These are phyloP conservation scores for Engystomops pustulosus DNA, from an alignment of 2,113 vertebrate species.

Conservation along the genomic window DNA sequence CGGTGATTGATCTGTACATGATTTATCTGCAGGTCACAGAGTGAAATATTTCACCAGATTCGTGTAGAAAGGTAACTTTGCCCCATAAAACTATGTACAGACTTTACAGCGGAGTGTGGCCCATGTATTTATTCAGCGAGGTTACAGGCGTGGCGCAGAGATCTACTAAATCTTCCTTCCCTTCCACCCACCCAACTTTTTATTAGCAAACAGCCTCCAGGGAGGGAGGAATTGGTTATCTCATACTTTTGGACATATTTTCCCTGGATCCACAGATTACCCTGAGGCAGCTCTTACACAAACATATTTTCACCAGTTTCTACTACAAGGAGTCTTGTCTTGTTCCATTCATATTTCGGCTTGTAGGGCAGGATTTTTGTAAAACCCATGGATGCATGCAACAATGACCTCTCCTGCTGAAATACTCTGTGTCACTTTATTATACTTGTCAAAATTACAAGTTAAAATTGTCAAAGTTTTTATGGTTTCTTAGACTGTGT, in stretches of 20 bases:
- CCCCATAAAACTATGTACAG: neutral
- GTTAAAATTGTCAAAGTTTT: neutral
- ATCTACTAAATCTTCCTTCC: constrained; percentile 42
- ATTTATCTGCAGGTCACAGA: neutral
- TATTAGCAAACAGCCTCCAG: constrained; percentile 50
- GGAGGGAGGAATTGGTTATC: constrained; percentile 42
- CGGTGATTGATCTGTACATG: neutral
- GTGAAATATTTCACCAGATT: neutral
- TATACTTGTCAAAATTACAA: too few species aligned
- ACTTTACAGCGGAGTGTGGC: neutral
- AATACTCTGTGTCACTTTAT: neutral
- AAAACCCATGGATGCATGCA: neutral
- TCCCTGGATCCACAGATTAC: neutral
- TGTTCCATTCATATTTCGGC: neutral
- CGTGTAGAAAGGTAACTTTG: constrained; percentile 14
- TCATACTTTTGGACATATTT: constrained; percentile 28
- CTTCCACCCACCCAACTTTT: constrained; percentile 15
- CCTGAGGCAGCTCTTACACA: neutral
- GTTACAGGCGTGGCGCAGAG: constrained; percentile 14
- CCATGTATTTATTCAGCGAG: constrained; percentile 32
- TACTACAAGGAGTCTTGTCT: neutral
- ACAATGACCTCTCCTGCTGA: neutral
- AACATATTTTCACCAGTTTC: neutral
- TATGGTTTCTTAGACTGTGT: too few species aligned
- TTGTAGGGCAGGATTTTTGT: neutral